These are phyloP conservation scores for Catalaphyllia jardinei DNA, from an alignment of 64 coral and sea anemone genomes.

Conservation along the genomic window DNA sequence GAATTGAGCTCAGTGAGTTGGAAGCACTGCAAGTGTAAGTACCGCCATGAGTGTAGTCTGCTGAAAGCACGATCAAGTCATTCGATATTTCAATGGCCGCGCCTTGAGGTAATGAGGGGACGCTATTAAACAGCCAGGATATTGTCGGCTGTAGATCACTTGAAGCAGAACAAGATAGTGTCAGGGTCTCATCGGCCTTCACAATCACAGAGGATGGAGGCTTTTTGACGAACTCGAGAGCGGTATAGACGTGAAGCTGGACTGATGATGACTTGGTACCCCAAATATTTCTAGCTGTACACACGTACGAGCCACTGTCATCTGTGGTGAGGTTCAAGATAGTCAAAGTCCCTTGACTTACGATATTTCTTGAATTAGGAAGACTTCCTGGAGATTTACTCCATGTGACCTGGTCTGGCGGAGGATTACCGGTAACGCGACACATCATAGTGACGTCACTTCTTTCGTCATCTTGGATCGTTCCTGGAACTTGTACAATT, in stretches of 20 bases:
- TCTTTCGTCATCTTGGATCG: too few species aligned
- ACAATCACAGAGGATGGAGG: neutral
- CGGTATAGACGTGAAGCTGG: neutral
- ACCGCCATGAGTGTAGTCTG: neutral
- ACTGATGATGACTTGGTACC: constrained; percentile 1
- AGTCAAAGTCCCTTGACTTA: constrained; percentile 9
- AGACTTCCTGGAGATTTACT: too few species aligned
- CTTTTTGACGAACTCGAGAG: neutral
- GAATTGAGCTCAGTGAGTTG: neutral
- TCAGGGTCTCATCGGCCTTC: neutral
- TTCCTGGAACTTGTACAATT: too few species aligned
- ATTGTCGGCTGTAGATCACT: neutral
- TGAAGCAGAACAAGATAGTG: neutral
- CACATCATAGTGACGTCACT: too few species aligned
- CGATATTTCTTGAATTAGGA: constrained; percentile 6
- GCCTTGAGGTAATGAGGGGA: neutral
- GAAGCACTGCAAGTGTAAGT: constrained; percentile 38
- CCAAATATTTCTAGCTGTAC: constrained; percentile 19
- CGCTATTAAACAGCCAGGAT: constrained; percentile 6
- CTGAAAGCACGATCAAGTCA: neutral
- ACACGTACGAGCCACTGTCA: constrained; percentile 20
- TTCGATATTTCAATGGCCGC: neutral
- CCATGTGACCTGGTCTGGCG: too few species aligned
- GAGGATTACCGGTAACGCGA: too few species aligned
- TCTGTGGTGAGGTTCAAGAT: neutral